A percentile compares a stretch with the other conserved stretches of the same genome.
phyloP scores from a whole-genome alignment of 2,797 vertebrate species.

The Cyclopterus lumpus region DNA sequence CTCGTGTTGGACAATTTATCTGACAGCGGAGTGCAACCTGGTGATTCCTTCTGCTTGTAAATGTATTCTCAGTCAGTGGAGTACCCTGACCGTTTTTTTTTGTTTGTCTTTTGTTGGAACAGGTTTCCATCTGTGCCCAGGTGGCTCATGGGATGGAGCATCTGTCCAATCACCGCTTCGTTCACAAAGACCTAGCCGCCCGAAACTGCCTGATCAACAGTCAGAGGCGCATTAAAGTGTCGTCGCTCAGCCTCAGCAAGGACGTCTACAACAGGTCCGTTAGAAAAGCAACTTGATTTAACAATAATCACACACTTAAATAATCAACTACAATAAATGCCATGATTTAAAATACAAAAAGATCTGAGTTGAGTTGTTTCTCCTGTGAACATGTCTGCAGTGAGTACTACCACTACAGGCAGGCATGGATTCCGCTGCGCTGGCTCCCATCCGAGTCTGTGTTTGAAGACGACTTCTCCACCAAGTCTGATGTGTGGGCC shows the following conservation, averaged over 20 bases:
- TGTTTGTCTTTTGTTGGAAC: slow-evolving; percentile 14
- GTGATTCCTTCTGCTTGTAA: background rate
- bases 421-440: slow-evolving; percentile 94
- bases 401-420: slow-evolving; percentile 96
- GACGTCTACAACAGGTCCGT: slow-evolving; percentile 96
- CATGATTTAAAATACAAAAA: background rate
- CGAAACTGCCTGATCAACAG: slow-evolving; percentile 95
- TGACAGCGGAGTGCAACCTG: background rate
- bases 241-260: slow-evolving; percentile 94
- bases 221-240: slow-evolving; percentile 94
- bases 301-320: background rate
- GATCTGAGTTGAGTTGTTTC: slow-evolving; percentile 20
- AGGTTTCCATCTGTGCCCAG: slow-evolving; percentile 96
- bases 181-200: slow-evolving; percentile 95
- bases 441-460: slow-evolving; percentile 95
- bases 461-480: slow-evolving; percentile 95
- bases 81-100: background rate
- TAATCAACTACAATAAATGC: background rate
- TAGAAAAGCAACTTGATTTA: background rate
- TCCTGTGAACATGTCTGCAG: slow-evolving; percentile 67
- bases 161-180: slow-evolving; percentile 93
- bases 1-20: background rate
- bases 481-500: slow-evolving; percentile 95
- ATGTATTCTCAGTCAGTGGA: background rate
- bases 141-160: slow-evolving; percentile 97